Percentiles rank a stretch among this genome's conserved stretches.
phyloP scores from a whole-genome alignment of 2,113 vertebrate genomes.

The Phyllostomus discolor region DNA sequence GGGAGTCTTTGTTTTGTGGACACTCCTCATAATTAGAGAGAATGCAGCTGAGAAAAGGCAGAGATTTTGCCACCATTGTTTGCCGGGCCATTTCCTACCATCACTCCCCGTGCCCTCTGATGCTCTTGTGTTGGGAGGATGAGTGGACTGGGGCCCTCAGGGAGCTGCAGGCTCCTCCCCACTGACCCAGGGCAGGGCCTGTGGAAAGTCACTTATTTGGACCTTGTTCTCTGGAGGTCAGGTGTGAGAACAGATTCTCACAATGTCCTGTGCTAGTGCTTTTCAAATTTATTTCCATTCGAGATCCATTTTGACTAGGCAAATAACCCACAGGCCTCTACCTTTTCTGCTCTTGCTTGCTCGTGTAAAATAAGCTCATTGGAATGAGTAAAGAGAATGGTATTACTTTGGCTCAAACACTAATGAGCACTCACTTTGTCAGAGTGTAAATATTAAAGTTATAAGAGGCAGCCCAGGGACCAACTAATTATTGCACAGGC shows the following conservation, averaged over 20 bases:
- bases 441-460: conserved; percentile 65
- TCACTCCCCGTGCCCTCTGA: background rate
- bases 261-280: background rate
- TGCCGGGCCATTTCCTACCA: accelerated
- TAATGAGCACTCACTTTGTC: conserved; percentile 43
- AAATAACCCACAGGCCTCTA: conserved; percentile 22
- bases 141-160: background rate
- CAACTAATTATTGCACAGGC: conserved; percentile 51
- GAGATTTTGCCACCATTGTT: background rate
- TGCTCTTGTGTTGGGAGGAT: background rate
- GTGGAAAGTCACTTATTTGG: background rate
- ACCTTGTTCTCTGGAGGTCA: background rate
- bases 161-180: background rate
- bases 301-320: conserved; percentile 9
- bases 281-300: conserved; percentile 32
- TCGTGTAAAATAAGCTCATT: conserved; percentile 31
- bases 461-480: conserved; percentile 52
- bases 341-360: background rate
- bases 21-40: background rate
- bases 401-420: conserved; percentile 44
- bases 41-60: background rate
- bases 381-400: conserved; percentile 41
- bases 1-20: background rate
- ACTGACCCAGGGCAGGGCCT: background rate
- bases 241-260: background rate